Base-by-base conservation (phyloP, 2,888 invertebrate species). In the Deroplatys truncata region DNA sequence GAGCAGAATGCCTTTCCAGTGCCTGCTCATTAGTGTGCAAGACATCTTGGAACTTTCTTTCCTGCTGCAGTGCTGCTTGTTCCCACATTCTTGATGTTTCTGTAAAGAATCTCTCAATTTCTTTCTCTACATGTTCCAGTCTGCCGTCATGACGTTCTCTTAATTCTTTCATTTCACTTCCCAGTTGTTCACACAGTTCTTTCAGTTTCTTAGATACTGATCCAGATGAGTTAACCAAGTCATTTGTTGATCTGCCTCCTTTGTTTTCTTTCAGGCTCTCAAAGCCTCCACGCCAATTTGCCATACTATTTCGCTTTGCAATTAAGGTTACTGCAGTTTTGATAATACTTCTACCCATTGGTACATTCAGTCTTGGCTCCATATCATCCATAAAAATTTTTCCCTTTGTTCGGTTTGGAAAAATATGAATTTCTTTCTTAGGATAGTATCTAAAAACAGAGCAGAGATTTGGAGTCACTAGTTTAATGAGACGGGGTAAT, bases 321-420 rank as follows among this genome's bases (percentile, higher is more conserved):
- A 82, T 82, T 31, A 82, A 83, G 13, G 82, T 82, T 31, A 83
- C 15, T 5, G 87, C 87, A 87, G 15, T 35, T 25, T 83, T 87
- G n/a, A 87, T n/a, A 13, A 87, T 83, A 29, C 83, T 43, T 25
- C 87, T 87, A 15, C 82, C 25, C 87, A 87, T 87, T 10, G 82
- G 82, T 28, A 83, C 83, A 82, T 87, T 87, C 87, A 87, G 25
- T 28, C 29, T 82, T 28, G 83, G 87, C 28, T 87, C 87, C 9
- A n/a, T 83, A 2, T 83, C 87, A 83, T 87, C 87, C 29, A 83
- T n/a, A 72, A 28, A 87, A 35, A 87, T 82, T 16, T 87, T 82
- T 2, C 87, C 87, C 43, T 83, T 87, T 82, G 82, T 87, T 87
- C 87, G 82, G 28, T 87, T 87, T 8, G 87, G 87, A 35, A 87